Conservation (phyloP, 2,113 vertebrate species). For the Pygoscelis adeliae region DNA sequence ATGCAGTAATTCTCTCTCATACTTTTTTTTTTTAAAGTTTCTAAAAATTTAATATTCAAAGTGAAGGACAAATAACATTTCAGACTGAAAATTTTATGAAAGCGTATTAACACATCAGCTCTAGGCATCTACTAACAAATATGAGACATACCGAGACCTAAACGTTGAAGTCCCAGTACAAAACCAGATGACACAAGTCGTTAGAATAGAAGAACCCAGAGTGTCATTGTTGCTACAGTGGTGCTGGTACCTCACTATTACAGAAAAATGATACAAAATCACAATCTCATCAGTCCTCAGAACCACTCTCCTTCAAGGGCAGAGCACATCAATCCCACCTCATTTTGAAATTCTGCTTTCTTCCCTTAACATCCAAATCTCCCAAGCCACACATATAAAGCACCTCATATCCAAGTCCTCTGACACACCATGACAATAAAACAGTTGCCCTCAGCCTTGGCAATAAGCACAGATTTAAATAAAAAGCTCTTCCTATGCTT, state of each 20-base stretch:
- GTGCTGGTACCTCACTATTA: not conserved
- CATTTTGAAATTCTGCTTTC: not conserved
- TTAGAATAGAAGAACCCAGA: not conserved
- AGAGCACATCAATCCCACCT: not conserved
- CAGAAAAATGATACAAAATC: not conserved
- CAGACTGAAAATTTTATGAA: not conserved
- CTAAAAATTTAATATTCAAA: constrained; percentile 40
- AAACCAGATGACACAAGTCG: not conserved
- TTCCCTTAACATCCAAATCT: not conserved
- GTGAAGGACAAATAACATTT: constrained; percentile 34
- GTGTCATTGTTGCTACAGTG: not conserved
- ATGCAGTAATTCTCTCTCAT: constrained; percentile 47
- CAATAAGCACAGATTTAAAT: not conserved
- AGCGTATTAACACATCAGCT: constrained; percentile 6
- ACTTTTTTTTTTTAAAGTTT: not conserved
- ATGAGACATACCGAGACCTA: not conserved
- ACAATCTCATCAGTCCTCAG: not conserved
- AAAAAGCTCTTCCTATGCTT: not conserved
- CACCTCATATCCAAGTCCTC: not conserved
- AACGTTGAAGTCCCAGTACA: not conserved
- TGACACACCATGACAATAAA: not conserved
- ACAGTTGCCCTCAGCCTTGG: not conserved
- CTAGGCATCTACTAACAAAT: not conserved
- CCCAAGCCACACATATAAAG: not conserved
- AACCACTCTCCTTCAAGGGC: not conserved